Conservation (phyloP, 2,888 invertebrate genomes). For the Mimumesa dahlbomi region DNA sequence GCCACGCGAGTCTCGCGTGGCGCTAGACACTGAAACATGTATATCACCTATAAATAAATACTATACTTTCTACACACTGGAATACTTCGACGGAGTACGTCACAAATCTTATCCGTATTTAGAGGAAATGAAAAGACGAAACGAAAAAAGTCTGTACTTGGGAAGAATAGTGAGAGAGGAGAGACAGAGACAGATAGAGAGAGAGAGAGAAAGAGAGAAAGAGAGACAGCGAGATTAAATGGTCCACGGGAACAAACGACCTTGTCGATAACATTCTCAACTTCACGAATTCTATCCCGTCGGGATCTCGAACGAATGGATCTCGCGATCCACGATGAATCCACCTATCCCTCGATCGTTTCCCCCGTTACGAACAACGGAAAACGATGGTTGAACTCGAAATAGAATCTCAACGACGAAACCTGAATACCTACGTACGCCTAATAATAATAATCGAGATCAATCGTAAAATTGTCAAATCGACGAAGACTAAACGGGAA, state of each 20-base stretch:
- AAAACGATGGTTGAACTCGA: too few species aligned
- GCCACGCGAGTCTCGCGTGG: constrained; percentile 19
- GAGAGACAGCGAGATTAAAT: too few species aligned
- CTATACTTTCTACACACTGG: constrained; percentile 76
- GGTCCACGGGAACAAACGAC: too few species aligned
- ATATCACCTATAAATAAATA: constrained; percentile 75
- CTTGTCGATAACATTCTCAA: too few species aligned
- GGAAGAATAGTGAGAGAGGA: not conserved
- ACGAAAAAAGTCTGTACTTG: constrained; percentile 10
- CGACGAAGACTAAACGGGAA: constrained; percentile 2
- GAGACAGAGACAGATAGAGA: constrained; percentile 3
- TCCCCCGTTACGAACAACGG: too few species aligned
- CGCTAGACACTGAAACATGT: constrained; percentile 45
- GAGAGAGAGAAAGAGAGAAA: not conserved
- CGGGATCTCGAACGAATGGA: too few species aligned
- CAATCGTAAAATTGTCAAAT: not conserved
- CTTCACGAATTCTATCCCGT: too few species aligned
- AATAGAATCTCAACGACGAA: too few species aligned
- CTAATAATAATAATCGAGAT: not conserved
- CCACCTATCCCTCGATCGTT: too few species aligned
- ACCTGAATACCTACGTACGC: too few species aligned
- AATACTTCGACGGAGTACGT: constrained; percentile 71
- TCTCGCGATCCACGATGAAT: too few species aligned
- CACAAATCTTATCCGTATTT: constrained; percentile 52
- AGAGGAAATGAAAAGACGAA: constrained; percentile 48